Percentiles rank a stretch among this genome's conserved stretches.
Evolutionary conservation across 1,140 invertebrate species (phyloP).

Genomic region (Carposina sasakii): DNA sequence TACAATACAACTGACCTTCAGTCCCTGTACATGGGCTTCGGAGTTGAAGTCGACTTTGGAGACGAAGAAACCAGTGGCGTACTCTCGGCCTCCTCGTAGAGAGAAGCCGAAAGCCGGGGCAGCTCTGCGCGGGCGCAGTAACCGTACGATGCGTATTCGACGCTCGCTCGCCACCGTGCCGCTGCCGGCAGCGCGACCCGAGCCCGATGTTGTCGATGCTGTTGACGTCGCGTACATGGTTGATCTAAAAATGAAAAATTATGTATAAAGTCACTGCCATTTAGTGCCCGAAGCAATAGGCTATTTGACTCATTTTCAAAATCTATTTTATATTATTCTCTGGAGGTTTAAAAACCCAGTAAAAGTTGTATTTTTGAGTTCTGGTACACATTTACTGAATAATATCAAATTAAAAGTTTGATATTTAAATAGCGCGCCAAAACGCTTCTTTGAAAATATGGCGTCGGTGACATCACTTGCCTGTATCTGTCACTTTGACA

Average conservation of each 20-base stretch:
- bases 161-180: slow-evolving; percentile 37
- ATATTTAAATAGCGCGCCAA: no score
- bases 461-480: no score
- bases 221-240: slow-evolving; percentile 63
- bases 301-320: no score
- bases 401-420: no score
- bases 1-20: slow-evolving; percentile 85
- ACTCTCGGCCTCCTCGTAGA: slow-evolving; percentile 91
- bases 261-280: slow-evolving; percentile 14
- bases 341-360: no score
- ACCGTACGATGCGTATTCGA: slow-evolving; percentile 56
- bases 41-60: slow-evolving; percentile 89
- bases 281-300: no score
- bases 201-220: slow-evolving; percentile 57
- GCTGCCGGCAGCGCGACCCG: slow-evolving; percentile 33
- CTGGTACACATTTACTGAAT: no score
- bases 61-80: slow-evolving; percentile 94
- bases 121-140: slow-evolving; percentile 57
- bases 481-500: no score
- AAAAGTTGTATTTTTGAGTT: no score
- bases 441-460: no score
- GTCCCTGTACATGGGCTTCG: slow-evolving; percentile 87
- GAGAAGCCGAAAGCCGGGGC: slow-evolving; percentile 83
- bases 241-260: slow-evolving; percentile 22
- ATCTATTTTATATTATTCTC: no score